Evolutionary conservation across 2,888 invertebrate species (phyloP), one percentile per base, ranked within the genome.

Genomic region (Pediacus dermestoides): DNA sequence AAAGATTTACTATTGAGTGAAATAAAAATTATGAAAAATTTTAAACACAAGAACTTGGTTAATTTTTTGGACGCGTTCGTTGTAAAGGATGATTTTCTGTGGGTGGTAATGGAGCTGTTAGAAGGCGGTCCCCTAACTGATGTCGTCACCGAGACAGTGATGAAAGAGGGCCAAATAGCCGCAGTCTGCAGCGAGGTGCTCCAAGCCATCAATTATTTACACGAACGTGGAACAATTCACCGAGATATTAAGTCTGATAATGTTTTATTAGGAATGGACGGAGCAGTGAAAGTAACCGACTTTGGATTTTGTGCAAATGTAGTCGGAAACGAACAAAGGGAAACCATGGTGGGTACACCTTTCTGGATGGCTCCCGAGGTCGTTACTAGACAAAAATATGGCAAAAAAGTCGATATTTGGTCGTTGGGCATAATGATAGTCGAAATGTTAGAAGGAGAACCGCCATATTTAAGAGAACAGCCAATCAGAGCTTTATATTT

Each of bases 361-460:
- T 95, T 93, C 61, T 94, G 94, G 96, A 96, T 96, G 95, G 93
- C 95, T 0, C 95, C 95, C 0, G 93, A 93, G 68, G 89, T 92
- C 1, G 90, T 91, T 0, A 90, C 89, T 1, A 76, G 93, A 46
- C 92, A 94, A 61, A 88, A 91, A 55, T 95, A 95, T 56, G 94
- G 93, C 6, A 91, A 90, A 61, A 70, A 68, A 47, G 69, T 93
- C 0, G 93, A 93, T 63, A 88, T 92, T 22, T 92, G 93, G 93
- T 92, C 92, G 0, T 74, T 96, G 38, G 94, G 94, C n/a, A 96
- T 97, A 45, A 95, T 97, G 95, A 91, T 92, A 1, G 92, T 97
- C 38, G 93, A 93, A 71, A 91, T 91, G 90, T 86, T 97, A 34
- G 94, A 95, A 66, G 96, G 96, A 0, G 91, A 94, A 63, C 96